Evolutionary conservation across 2,113 vertebrate genomes (phyloP).

Genomic region (Felis chaus): DNA sequence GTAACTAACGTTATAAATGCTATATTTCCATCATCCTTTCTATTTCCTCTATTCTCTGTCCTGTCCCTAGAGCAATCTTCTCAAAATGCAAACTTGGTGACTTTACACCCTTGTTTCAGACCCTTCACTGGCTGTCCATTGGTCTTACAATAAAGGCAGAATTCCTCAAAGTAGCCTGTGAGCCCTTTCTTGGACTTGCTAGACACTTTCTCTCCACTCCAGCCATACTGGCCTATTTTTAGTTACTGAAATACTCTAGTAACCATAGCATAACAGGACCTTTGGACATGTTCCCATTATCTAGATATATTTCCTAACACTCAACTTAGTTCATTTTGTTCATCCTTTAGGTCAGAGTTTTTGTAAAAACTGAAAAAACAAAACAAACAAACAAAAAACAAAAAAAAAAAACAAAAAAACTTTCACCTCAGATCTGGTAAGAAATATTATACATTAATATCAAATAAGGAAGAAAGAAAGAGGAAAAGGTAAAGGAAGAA

Average conservation of each 20-base stretch:
- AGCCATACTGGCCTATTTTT: neutral
- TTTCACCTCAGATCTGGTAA: neutral
- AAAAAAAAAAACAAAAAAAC: neutral
- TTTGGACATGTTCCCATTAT: neutral
- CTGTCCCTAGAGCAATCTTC: neutral
- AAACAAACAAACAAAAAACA: neutral
- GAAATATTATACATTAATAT: neutral
- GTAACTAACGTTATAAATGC: neutral
- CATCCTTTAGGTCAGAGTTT: neutral
- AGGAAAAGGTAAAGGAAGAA: no score
- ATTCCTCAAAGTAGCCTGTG: neutral
- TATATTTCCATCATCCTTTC: neutral
- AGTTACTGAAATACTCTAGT: neutral
- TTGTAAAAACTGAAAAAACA: neutral
- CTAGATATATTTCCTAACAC: neutral
- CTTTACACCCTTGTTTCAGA: neutral
- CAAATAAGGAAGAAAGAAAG: neutral
- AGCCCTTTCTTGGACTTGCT: neutral
- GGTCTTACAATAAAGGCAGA: neutral
- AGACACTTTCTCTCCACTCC: neutral
- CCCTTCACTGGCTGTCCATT: neutral
- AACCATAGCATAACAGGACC: neutral
- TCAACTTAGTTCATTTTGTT: conserved; percentile 1
- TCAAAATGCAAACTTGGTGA: neutral
- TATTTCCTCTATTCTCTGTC: neutral